Conservation (phyloP, 2,888 invertebrate species). For the Sialis fuliginosa region DNA sequence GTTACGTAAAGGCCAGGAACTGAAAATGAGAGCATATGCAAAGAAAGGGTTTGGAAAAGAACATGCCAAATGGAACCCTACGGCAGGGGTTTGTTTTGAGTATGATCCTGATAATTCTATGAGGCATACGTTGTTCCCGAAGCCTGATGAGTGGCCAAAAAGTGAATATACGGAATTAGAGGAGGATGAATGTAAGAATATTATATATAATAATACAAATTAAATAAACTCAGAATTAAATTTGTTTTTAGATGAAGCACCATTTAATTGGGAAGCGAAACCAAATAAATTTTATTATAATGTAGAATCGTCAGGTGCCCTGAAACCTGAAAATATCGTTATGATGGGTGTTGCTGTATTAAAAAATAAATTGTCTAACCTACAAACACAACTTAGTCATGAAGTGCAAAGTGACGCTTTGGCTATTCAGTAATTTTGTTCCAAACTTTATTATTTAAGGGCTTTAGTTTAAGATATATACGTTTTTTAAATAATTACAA, state of each 20-base stretch:
- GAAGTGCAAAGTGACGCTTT: slow-evolving; percentile 73
- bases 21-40: slow-evolving; percentile 88
- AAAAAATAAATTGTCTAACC: slow-evolving; percentile 87
- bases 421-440: slow-evolving; percentile 31
- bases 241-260: slow-evolving; percentile 53
- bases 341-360: slow-evolving; percentile 84
- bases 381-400: slow-evolving; percentile 82
- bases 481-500: no score
- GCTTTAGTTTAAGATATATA: no score
- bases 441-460: no score
- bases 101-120: slow-evolving; percentile 98
- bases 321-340: slow-evolving; percentile 94
- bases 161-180: slow-evolving; percentile 91
- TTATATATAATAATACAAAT: neutral
- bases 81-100: slow-evolving; percentile 95
- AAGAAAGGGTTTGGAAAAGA: slow-evolving; percentile 96
- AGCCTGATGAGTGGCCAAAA: slow-evolving; percentile 98
- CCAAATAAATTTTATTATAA: slow-evolving; percentile 96
- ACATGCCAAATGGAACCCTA: slow-evolving; percentile 99
- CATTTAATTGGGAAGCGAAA: slow-evolving; percentile 85
- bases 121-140: slow-evolving; percentile 87
- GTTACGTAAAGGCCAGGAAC: slow-evolving; percentile 69
- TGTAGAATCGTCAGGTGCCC: slow-evolving; percentile 87
- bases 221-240: slow-evolving; percentile 2
- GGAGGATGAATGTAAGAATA: slow-evolving; percentile 61